Percentiles rank a stretch among this genome's conserved stretches.
phyloP scores from a whole-genome alignment of 2,797 vertebrate species.

The Xenentodon cancila region DNA sequence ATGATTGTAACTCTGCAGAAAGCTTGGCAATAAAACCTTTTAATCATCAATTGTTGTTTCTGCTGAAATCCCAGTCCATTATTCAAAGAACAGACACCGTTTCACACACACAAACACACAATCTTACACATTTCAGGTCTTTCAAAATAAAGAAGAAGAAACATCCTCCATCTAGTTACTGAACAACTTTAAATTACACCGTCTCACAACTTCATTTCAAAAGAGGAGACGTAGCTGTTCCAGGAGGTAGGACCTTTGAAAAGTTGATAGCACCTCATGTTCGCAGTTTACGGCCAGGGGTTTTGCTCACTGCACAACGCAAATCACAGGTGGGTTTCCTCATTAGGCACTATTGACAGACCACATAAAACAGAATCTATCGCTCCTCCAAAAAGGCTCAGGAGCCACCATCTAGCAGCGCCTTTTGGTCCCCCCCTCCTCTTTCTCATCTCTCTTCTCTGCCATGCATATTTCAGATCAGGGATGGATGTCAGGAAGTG shows the following conservation, averaged over 20 bases:
- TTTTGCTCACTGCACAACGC: constrained; percentile 70
- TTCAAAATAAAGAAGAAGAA: constrained; percentile 59
- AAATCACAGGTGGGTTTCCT: constrained; percentile 83
- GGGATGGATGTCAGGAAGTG: constrained; percentile 79
- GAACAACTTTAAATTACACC: constrained; percentile 75
- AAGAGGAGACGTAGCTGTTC: constrained; percentile 57
- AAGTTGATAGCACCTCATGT: constrained; percentile 76
- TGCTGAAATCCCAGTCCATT: constrained; percentile 69
- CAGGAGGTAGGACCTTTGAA: constrained; percentile 71
- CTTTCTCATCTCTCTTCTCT: constrained; percentile 57
- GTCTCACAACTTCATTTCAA: constrained; percentile 74
- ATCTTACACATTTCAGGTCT: constrained; percentile 41
- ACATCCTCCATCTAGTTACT: constrained; percentile 51
- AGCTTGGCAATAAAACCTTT: constrained; percentile 71
- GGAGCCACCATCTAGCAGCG: constrained; percentile 59
- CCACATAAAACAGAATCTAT: constrained; percentile 81
- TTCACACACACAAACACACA: constrained; percentile 18
- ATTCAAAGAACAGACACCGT: constrained; percentile 1
- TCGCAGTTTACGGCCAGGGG: constrained; percentile 74
- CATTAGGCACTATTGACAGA: constrained; percentile 83
- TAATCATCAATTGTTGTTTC: constrained; percentile 79
- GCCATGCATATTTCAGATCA: constrained; percentile 83
- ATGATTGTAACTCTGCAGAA: constrained; percentile 68
- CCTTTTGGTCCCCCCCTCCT: constrained; percentile 57
- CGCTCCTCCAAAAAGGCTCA: constrained; percentile 53